These are phyloP conservation scores for Sprattus sprattus DNA, from an alignment of 2,113 vertebrate genomes.

Conservation along the genomic window DNA sequence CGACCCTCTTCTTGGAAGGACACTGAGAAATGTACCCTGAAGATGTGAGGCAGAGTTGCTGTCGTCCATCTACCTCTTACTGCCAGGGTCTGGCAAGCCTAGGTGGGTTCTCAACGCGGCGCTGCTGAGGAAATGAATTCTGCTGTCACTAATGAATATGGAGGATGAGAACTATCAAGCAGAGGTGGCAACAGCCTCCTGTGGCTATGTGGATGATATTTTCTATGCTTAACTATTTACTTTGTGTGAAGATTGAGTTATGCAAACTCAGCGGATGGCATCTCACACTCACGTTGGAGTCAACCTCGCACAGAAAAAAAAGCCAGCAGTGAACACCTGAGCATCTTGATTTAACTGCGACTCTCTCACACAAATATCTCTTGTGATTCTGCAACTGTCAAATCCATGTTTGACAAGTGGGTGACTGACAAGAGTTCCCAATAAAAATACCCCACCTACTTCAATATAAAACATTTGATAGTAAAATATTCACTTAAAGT, in stretches of 20 bases:
- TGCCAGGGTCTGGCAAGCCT: not conserved
- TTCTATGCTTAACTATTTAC: conserved; percentile 15
- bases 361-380: not conserved
- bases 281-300: not conserved
- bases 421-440: not conserved
- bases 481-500: not conserved
- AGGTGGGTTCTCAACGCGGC: not conserved
- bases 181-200: not conserved
- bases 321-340: not conserved
- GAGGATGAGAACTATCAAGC: not conserved
- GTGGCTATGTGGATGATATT: conserved; percentile 11
- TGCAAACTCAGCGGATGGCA: not conserved
- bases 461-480: not conserved
- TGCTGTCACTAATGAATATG: conserved; percentile 10
- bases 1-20: conserved; percentile 13
- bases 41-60: not conserved
- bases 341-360: not conserved
- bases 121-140: not conserved
- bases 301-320: not conserved
- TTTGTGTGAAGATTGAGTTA: not conserved
- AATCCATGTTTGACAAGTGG: not conserved
- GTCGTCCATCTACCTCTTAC: conserved; percentile 5
- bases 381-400: not conserved
- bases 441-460: not conserved
- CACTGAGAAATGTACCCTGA: not conserved